A percentile compares a stretch with the other conserved stretches of the same genome.
phyloP scores from a whole-genome alignment of 2,888 invertebrate species.

The Harpagoxenus sublaevis region DNA sequence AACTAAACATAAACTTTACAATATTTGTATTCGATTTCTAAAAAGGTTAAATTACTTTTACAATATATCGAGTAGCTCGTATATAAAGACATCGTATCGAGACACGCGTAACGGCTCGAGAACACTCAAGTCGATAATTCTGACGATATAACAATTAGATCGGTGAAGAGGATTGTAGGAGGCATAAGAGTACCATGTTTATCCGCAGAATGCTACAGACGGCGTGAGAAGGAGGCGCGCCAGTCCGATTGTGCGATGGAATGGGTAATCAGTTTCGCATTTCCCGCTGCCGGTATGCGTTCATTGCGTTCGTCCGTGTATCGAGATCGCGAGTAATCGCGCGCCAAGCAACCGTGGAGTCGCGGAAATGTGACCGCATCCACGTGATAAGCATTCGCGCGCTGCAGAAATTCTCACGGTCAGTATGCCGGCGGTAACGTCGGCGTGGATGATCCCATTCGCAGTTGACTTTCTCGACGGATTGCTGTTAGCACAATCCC shows the following conservation, averaged over 20 bases:
- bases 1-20: not conserved
- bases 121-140: not conserved
- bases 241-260: not conserved
- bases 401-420: slow-evolving; percentile 43
- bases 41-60: not conserved
- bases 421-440: slow-evolving; percentile 29
- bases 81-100: not conserved
- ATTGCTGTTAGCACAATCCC: not conserved
- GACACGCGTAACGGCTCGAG: not conserved
- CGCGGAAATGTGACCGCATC: slow-evolving; percentile 41
- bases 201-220: not conserved
- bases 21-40: not conserved
- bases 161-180: not conserved
- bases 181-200: not conserved
- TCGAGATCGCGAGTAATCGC: slow-evolving; percentile 25
- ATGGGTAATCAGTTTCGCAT: slow-evolving; percentile 37
- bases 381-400: slow-evolving; percentile 33
- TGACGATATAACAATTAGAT: not conserved
- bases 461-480: not conserved
- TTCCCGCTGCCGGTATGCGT: slow-evolving; percentile 21
- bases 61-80: not conserved
- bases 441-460: not conserved
- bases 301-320: slow-evolving; percentile 8
- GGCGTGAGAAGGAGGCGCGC: not conserved
- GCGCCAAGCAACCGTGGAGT: slow-evolving; percentile 14